phyloP scores from a whole-genome alignment of 2,113 vertebrate genomes.

The Lophura nycthemera region DNA sequence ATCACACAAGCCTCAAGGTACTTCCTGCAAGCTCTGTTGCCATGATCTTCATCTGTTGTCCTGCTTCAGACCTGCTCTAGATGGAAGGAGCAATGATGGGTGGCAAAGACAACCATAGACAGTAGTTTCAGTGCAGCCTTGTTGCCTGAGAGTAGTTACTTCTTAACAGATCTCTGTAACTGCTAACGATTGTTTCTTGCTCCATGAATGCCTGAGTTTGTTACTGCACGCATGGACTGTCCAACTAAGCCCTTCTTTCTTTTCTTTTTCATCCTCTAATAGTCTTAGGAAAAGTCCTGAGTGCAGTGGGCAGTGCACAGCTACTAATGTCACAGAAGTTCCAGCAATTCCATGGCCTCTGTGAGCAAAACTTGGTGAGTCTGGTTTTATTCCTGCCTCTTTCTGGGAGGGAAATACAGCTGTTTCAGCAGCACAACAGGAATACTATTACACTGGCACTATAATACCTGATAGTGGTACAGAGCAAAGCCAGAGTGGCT shows the following conservation, averaged over 20 bases:
- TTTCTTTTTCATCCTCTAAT: neutral
- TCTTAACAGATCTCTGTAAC: neutral
- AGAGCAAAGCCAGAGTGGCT: neutral
- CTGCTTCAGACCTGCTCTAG: neutral
- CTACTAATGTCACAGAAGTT: slow-evolving; percentile 92
- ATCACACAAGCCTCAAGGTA: neutral
- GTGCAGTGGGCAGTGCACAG: slow-evolving; percentile 89
- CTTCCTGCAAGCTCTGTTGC: neutral
- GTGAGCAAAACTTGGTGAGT: slow-evolving; percentile 98
- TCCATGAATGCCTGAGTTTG: neutral
- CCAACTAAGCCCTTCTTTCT: neutral
- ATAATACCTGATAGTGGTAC: too few relatives aligned
- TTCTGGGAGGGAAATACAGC: neutral
- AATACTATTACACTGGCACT: too few relatives aligned
- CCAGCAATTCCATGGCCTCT: slow-evolving; percentile 97
- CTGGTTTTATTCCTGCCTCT: neutral
- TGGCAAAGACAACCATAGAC: neutral
- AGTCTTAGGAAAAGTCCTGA: slow-evolving; percentile 98
- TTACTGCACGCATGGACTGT: neutral
- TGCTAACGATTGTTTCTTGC: neutral
- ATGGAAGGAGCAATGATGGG: neutral
- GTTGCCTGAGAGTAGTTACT: neutral
- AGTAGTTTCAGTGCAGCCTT: neutral
- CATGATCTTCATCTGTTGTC: neutral
- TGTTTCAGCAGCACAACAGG: neutral